Base-by-base conservation (phyloP, 1,140 invertebrate genomes). In the Magallana ariakensis region DNA sequence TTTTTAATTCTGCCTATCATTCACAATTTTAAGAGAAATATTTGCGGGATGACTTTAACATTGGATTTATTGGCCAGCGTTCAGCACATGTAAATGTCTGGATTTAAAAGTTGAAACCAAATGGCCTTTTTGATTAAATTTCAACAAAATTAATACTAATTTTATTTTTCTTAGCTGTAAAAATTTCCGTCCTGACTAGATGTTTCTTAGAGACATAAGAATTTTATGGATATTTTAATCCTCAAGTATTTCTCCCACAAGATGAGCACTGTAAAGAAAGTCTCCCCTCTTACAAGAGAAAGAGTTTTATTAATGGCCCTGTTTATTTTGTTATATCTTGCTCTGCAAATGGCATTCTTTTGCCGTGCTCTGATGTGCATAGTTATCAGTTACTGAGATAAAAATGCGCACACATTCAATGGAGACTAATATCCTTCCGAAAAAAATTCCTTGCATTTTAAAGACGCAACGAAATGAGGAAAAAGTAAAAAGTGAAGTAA, bases 261-360 rank as follows among this genome's bases (percentile, higher is more conserved):
- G 19, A 75, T 75, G 22, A 75, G 22, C 33, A 26, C 5, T 19
- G 22, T 75, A 33, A 26, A 13, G 33, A 75, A 75, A 75, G 33
- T 13, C 66, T 75, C 66, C 66, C 22, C 13, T 75, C 33, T 70
- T 70, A 1, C 9, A 70, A 75, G 15, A 4, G 11, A 26, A 70
- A 33, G 66, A 22, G 9, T 26, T 70, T 75, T 70, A 75, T 75
- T 75, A 22, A 75, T 75, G 66, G 22, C 33, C 33, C 13, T 26
- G 66, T 75, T 75, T 33, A 26, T 33, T 26, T 26, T 75, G 26
- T 70, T 22, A 26, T 75, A 75, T 75, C 66, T 75, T 75, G 66
- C 33, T 75, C 66, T 10, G 22, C 66, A 75, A 75, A 75, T 75
- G 33, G 66, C 66, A 75, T 75, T 75, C 66, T 26, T 75, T 70